Conservation (phyloP, 2,797 vertebrate species). For the Prunella strophiata region DNA sequence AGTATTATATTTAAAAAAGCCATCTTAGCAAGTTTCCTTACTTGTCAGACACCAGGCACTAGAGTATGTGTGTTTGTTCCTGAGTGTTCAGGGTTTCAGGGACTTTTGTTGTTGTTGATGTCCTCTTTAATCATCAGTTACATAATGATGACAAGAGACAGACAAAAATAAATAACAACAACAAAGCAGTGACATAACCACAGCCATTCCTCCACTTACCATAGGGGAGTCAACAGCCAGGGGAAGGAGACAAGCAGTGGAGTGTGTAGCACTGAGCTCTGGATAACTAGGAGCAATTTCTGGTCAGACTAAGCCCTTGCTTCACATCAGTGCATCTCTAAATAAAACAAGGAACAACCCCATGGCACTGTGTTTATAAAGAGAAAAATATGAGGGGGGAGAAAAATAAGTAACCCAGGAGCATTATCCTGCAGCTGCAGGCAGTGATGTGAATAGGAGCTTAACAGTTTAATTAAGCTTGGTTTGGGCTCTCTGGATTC, state of each 20-base stretch:
- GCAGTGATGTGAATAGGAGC: slow-evolving; percentile 38
- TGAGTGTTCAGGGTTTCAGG: background rate
- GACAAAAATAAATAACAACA: background rate
- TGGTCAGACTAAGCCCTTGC: slow-evolving; percentile 7
- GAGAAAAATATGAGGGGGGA: background rate
- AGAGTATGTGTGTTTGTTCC: background rate
- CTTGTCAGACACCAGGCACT: background rate
- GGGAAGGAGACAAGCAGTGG: background rate
- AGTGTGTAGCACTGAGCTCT: background rate
- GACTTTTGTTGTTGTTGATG: background rate
- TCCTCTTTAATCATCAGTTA: background rate
- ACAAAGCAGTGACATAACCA: background rate
- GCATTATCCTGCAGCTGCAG: background rate
- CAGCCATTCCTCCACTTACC: background rate
- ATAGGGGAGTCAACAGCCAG: background rate
- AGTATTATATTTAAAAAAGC: background rate
- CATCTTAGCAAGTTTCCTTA: background rate
- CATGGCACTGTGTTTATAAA: slow-evolving; percentile 27
- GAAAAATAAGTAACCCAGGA: background rate
- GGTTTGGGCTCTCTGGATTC: background rate
- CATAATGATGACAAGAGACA: background rate
- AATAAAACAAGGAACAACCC: slow-evolving; percentile 22
- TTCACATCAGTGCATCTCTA: slow-evolving; percentile 37
- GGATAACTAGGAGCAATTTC: slow-evolving; percentile 46
- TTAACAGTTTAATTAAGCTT: slow-evolving; percentile 57